Base-by-base conservation (phyloP, 2,888 invertebrate species). In the Hipparchia sbordonii region DNA sequence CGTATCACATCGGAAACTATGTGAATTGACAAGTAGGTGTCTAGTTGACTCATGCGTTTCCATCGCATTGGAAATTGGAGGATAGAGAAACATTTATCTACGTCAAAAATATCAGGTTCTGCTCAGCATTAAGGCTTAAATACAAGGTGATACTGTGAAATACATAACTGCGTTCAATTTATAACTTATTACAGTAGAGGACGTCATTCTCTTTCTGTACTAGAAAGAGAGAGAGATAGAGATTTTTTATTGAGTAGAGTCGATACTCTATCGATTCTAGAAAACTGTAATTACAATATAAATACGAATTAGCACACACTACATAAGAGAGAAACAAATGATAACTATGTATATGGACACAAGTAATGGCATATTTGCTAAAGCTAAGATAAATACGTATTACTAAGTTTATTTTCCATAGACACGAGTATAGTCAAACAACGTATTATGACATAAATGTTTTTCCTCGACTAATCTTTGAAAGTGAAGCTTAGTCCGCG, bases 351-450 rank as follows among this genome's bases (percentile, higher is more conserved):
- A 23, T 48, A 45, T 46, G 8, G 1, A 51, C 48, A 8, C 10
- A 9, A 63, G 51, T 63, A 23, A 63, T 63, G 10, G 8, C 23
- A 63, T 51, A 23, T 51, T 51, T 63, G 51, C 63, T 63, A 51
- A 51, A 63, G 48, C 51, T 33, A 10, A 51, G 7, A 48, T 48
- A 48, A 63, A 63, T 51, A 63, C 23, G 23, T 23, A 23, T 23
- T 51, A 65, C 63, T 63, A 23, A 52, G 51, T 65, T 52, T 52
- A 52, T 39, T 65, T 65, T 65, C 65, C 65, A 65, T 33, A 52
- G 23, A 65, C 23, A 51, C 13, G 6, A 57, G 12, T 65, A 60
- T 59, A 2, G 23, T 65, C 52, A 51, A 51, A 52, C 65, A 65
- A 65, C 51, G 2, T 65, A 33, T 12, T 65, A 33, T 12, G 6